phyloP scores from a whole-genome alignment of 2,113 vertebrate species.

The Caranx ignobilis region DNA sequence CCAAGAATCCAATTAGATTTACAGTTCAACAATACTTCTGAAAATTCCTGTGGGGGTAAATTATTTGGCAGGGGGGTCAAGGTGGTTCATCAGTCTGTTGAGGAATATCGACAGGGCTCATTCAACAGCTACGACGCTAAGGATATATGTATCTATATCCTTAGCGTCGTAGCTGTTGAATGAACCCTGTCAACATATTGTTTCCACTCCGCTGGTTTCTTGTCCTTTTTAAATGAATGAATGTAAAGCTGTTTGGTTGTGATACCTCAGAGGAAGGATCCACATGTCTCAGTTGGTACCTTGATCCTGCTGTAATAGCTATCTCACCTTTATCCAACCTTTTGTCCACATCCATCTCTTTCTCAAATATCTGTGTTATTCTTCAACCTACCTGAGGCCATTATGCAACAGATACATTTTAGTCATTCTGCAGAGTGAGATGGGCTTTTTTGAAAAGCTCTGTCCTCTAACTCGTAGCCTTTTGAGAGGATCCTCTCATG shows the following conservation, averaged over 20 bases:
- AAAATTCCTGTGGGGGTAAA: slow-evolving; percentile 39
- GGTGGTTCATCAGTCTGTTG: slow-evolving; percentile 20
- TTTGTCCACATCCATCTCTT: slow-evolving; percentile 4
- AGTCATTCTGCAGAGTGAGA: slow-evolving; percentile 23
- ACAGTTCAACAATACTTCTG: slow-evolving; percentile 21
- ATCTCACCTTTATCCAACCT: not conserved
- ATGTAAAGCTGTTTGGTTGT: slow-evolving; percentile 29
- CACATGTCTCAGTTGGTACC: not conserved
- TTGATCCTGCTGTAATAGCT: not conserved
- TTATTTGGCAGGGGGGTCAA: slow-evolving; percentile 3
- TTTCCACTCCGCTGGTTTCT: slow-evolving; percentile 16
- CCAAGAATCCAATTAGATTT: slow-evolving; percentile 64
- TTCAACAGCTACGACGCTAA: not conserved
- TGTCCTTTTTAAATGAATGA: slow-evolving; percentile 7
- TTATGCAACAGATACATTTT: slow-evolving; percentile 26
- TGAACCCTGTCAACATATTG: slow-evolving; percentile 27
- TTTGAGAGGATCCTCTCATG: slow-evolving; percentile 38
- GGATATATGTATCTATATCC: not conserved
- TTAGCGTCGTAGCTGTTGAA: not conserved
- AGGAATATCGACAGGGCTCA: slow-evolving; percentile 16
- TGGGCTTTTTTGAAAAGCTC: not conserved
- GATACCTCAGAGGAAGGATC: slow-evolving; percentile 4
- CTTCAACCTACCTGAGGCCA: slow-evolving; percentile 14
- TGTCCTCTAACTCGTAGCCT: slow-evolving; percentile 17
- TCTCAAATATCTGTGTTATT: not conserved